Evolutionary conservation across 2,797 vertebrate species (phyloP).

Genomic region (Dicrostonyx torquatus): DNA sequence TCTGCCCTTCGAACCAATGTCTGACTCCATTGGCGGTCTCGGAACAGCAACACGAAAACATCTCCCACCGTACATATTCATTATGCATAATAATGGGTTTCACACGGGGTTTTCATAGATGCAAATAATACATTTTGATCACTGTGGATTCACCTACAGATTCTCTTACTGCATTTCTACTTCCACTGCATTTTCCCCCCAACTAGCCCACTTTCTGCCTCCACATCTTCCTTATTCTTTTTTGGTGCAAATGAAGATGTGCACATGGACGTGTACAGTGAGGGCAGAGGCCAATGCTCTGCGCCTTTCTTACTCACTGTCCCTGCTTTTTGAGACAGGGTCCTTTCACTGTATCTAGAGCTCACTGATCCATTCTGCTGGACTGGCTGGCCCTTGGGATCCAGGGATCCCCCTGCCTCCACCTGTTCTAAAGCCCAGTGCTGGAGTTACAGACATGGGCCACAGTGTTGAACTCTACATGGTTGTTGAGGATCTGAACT

Average conservation of each 20-base stretch:
- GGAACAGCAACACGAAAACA: too few relatives aligned
- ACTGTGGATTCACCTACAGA: background rate
- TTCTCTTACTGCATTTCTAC: background rate
- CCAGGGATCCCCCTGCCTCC: background rate
- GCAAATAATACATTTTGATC: too few relatives aligned
- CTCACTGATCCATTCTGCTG: background rate
- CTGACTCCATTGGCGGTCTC: too few relatives aligned
- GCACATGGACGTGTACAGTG: fast-evolving
- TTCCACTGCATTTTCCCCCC: background rate
- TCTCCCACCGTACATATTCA: background rate
- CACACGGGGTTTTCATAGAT: background rate
- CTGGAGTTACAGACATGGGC: background rate
- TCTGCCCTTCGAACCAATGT: too few relatives aligned
- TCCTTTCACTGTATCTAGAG: too few relatives aligned
- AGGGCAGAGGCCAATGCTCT: background rate
- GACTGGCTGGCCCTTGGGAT: background rate
- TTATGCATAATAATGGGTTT: background rate
- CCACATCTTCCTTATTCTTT: background rate
- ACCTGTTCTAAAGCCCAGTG: background rate
- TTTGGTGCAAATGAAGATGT: background rate
- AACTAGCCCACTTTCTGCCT: background rate
- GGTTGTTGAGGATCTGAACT: background rate
- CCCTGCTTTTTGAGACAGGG: too few relatives aligned
- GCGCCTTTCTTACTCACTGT: background rate
- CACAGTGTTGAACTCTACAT: background rate